A percentile compares a stretch with the other conserved stretches of the same genome.
These are phyloP conservation scores for Sylvietta virens DNA, from an alignment of 2,113 vertebrate species.

Conservation along the genomic window DNA sequence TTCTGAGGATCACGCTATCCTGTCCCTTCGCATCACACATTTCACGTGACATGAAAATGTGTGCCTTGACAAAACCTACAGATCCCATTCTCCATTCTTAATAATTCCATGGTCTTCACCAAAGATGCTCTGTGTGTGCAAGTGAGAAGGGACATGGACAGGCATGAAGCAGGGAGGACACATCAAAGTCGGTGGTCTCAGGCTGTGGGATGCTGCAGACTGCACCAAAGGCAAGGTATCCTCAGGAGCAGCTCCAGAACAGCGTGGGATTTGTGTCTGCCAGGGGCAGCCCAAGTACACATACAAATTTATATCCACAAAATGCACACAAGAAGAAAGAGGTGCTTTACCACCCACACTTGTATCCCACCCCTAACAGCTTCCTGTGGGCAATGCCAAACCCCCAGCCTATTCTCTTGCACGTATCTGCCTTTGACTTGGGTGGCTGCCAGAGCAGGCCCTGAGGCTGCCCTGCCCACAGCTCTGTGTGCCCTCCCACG, in stretches of 20 bases:
- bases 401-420: rapidly evolving
- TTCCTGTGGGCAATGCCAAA: background rate
- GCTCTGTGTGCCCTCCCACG: background rate
- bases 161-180: background rate
- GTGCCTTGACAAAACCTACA: background rate
- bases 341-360: background rate
- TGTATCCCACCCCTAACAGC: background rate
- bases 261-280: rapidly evolving
- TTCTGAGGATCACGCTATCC: background rate
- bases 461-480: background rate
- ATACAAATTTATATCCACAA: background rate
- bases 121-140: background rate
- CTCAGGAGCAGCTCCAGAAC: background rate
- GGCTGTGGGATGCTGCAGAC: background rate
- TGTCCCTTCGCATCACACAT: background rate
- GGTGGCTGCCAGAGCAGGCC: background rate
- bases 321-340: background rate
- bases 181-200: rapidly evolving
- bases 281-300: background rate
- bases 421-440: background rate
- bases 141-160: background rate
- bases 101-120: background rate
- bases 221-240: background rate
- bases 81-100: background rate
- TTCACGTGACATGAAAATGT: background rate